Conservation (phyloP, 2,888 invertebrate genomes). For the Leptinotarsa haldemani region DNA sequence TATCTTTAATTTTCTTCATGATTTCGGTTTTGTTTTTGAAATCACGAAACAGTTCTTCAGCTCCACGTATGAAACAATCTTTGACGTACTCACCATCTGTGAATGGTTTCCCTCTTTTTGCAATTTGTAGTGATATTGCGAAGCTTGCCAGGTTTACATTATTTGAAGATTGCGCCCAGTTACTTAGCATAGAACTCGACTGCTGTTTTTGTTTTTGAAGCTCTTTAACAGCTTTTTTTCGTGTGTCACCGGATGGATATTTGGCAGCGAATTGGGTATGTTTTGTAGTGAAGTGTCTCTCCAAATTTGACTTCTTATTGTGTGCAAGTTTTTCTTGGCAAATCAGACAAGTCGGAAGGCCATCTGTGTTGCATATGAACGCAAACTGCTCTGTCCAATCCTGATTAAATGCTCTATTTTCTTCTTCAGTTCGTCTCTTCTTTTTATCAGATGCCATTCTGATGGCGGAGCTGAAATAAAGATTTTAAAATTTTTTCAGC, state of each 20-base stretch:
- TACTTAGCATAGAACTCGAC: slow-evolving; percentile 51
- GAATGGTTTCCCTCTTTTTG: slow-evolving; percentile 21
- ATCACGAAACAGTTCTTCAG: slow-evolving; percentile 13
- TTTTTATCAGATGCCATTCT: too few relatives aligned
- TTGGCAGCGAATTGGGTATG: slow-evolving; percentile 43
- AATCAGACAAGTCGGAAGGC: slow-evolving; percentile 41
- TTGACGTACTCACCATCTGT: slow-evolving; percentile 14
- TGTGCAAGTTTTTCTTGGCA: slow-evolving; percentile 47
- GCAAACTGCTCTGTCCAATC: slow-evolving; percentile 48
- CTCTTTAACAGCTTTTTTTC: slow-evolving; percentile 23
- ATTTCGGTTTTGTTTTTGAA: slow-evolving; percentile 22
- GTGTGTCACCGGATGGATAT: slow-evolving; percentile 41
- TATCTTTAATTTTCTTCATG: slow-evolving; percentile 15
- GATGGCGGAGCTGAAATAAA: too few relatives aligned
- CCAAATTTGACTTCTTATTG: slow-evolving; percentile 44
- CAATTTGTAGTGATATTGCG: slow-evolving; percentile 24
- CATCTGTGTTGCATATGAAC: slow-evolving; percentile 42
- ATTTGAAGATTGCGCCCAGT: slow-evolving; percentile 40
- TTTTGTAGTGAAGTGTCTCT: slow-evolving; percentile 29
- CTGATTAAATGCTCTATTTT: slow-evolving; percentile 38
- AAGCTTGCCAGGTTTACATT: slow-evolving; percentile 32
- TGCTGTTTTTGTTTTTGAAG: slow-evolving; percentile 37
- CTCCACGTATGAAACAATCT: slow-evolving; percentile 23
- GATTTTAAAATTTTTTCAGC: too few relatives aligned
- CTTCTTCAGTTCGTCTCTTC: too few relatives aligned